A percentile compares a stretch with the other conserved stretches of the same genome.
Evolutionary conservation across 2,797 vertebrate genomes (phyloP).

Genomic region (Etheostoma nigrum): DNA sequence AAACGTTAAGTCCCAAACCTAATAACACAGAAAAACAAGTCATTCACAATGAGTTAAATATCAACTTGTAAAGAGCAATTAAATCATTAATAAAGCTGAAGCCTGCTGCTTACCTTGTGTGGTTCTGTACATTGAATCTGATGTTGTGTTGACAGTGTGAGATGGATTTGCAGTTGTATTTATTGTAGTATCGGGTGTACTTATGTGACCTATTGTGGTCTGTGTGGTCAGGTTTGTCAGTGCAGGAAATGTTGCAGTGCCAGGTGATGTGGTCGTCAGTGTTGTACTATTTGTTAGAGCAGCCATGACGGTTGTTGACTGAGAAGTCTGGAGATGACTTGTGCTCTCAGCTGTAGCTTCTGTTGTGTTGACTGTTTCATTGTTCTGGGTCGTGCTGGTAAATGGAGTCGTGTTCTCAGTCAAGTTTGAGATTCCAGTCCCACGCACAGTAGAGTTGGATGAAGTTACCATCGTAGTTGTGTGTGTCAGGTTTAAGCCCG

Average conservation of each 20-base stretch:
- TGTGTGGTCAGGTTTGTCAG: constrained; percentile 33
- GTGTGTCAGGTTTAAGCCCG: constrained; percentile 20
- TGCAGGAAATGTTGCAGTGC: constrained; percentile 7
- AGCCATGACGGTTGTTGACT: constrained; percentile 39
- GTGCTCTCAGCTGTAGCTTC: constrained; percentile 32
- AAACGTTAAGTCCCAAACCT: constrained; percentile 65
- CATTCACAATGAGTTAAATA: background rate
- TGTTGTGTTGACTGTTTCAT: constrained; percentile 16
- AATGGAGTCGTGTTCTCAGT: constrained; percentile 15
- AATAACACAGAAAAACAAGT: constrained; percentile 10
- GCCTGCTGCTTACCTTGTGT: constrained; percentile 57
- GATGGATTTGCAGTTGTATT: constrained; percentile 40
- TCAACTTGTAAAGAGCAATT: background rate
- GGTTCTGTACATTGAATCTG: constrained; percentile 9
- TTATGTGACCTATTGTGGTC: constrained; percentile 42
- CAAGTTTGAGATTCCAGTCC: constrained; percentile 15
- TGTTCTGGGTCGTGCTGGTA: constrained; percentile 10
- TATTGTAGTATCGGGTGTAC: constrained; percentile 30
- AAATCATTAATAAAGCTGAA: background rate
- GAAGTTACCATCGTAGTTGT: background rate
- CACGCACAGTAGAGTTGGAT: constrained; percentile 5
- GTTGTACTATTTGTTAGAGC: constrained; percentile 31
- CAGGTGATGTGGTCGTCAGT: constrained; percentile 21
- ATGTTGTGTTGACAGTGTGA: constrained; percentile 29
- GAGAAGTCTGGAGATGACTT: constrained; percentile 31